Evolutionary conservation across 2,888 invertebrate genomes (phyloP), one percentile per base, ranked within the genome.

Genomic region (Alloplasta piceator): DNA sequence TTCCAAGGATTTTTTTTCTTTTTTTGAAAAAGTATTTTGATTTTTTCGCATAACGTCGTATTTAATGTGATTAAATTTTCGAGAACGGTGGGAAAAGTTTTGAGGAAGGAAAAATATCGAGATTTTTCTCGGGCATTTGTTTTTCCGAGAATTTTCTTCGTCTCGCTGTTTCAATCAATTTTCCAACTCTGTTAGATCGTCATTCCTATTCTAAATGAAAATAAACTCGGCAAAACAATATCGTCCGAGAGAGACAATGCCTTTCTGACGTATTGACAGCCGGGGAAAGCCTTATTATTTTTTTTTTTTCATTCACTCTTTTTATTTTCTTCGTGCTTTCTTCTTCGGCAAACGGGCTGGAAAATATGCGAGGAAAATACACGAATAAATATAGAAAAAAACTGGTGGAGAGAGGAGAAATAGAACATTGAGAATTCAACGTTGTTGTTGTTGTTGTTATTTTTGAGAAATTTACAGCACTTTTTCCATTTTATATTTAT

Each of bases 241-340:
- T 85, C 81, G 83, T 83, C 82, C 82, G 83, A 72, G 64, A 52
- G 76, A 66, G 76, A 86, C 83, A 83, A 83, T 85, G 78, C 80
- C 71, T 66, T 10, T 61, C 58, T 83, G 84, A 83, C 83, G 82
- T 85, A 85, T 86, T 84, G 85, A 84, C 85, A 85, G 75, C 77
- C 74, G 52, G 12, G 55, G 50, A 52, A 80, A 52, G 63, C 74
- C 79, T 83, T 76, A 80, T 85, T 83, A 80, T 85, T 70, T 71
- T n/a, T 26, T 26, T 26, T 43, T 6, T 43, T 43, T 10, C 4
- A 43, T 1, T 43, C 43, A 26, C 26, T 43, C 43, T 10, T 43
- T 43, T 43, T 43, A 9, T 43, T 43, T 43, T 43, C 43, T 43
- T 43, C 43, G 43, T 43, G 0, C 43, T 26, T 26, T 26, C 26